These are phyloP conservation scores for Mechanitis messenoides DNA, from an alignment of 2,888 invertebrate genomes.

Conservation along the genomic window DNA sequence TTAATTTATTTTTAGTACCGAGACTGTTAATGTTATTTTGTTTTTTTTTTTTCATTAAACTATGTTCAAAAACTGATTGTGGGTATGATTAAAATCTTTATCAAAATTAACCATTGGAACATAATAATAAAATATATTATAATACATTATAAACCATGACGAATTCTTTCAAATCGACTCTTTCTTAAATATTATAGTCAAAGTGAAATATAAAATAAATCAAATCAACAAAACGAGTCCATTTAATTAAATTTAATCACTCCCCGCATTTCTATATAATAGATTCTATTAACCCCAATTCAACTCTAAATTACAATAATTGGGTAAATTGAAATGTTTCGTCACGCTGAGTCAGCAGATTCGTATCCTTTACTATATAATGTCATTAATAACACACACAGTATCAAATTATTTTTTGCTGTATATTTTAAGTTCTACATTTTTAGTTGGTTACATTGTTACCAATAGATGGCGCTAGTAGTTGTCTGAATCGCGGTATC, in stretches of 20 bases:
- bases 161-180: neutral
- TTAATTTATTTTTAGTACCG: too few relatives aligned
- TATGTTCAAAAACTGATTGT: too few relatives aligned
- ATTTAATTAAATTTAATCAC: constrained; percentile 12
- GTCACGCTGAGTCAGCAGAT: constrained; percentile 34
- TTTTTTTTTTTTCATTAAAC: too few relatives aligned
- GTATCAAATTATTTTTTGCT: neutral
- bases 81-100: too few relatives aligned
- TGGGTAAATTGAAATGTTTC: constrained; percentile 56
- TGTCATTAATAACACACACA: constrained; percentile 13
- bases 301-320: constrained; percentile 45
- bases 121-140: too few relatives aligned
- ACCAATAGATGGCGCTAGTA: constrained; percentile 30
- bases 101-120: too few relatives aligned
- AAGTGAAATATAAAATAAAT: constrained; percentile 5
- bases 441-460: too few relatives aligned
- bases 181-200: neutral
- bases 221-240: constrained; percentile 3
- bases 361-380: constrained; percentile 36
- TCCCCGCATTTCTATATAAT: constrained; percentile 44
- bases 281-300: constrained; percentile 53
- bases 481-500: constrained; percentile 30
- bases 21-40: too few relatives aligned
- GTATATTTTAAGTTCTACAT: constrained; percentile 5
- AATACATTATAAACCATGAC: neutral